Evolutionary conservation across 2,113 vertebrate species (phyloP).

Genomic region (Pygoscelis adeliae): DNA sequence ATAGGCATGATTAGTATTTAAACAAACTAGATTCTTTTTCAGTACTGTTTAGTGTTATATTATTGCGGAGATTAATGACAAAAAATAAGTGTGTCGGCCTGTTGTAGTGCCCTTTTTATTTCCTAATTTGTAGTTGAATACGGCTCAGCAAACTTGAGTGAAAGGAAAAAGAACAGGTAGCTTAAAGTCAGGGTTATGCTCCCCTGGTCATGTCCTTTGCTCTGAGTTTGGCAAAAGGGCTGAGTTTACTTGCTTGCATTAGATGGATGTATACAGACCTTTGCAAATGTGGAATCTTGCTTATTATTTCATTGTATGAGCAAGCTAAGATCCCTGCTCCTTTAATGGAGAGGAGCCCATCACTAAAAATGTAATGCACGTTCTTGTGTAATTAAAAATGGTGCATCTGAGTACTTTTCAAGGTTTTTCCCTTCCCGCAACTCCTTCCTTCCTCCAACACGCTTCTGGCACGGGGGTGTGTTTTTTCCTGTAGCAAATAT

Average conservation of each 20-base stretch:
- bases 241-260: not conserved
- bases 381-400: constrained; percentile 16
- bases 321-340: not conserved
- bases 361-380: not conserved
- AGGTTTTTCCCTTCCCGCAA: constrained; percentile 24
- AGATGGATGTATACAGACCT: not conserved
- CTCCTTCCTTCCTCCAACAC: constrained; percentile 34
- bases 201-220: not conserved
- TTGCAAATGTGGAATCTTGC: not conserved
- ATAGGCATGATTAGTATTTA: not conserved
- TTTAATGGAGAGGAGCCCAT: not conserved
- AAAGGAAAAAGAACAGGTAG: not conserved
- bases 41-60: not conserved
- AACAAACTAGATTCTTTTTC: not conserved
- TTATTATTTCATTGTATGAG: not conserved
- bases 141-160: not conserved
- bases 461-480: not conserved
- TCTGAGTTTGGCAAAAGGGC: not conserved
- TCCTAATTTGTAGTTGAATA: not conserved
- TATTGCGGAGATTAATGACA: not conserved
- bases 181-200: not conserved
- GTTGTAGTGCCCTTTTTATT: not conserved
- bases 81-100: not conserved
- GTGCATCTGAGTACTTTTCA: not conserved
- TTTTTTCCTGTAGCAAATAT: constrained; percentile 55